Conservation (phyloP, 2,113 vertebrate species). For the Fulmarus glacialis region DNA sequence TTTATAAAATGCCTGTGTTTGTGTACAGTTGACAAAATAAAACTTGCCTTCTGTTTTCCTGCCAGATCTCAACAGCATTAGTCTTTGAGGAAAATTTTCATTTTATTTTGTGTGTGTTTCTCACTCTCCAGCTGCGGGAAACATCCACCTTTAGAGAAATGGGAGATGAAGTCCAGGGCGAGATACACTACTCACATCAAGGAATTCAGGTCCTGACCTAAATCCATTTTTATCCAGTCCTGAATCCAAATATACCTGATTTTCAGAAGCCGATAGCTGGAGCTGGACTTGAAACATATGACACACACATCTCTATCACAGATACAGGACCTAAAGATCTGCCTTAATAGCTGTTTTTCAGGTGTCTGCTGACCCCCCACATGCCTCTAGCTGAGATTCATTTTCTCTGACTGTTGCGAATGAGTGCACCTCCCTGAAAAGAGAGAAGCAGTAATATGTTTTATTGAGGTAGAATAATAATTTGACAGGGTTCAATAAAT, state of each 20-base stretch:
- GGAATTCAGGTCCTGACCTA: slow-evolving; percentile 11
- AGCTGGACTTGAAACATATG: background rate
- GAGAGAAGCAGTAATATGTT: background rate
- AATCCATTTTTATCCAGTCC: background rate
- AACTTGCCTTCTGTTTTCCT: slow-evolving; percentile 29
- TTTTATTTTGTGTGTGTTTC: background rate
- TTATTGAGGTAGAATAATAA: background rate
- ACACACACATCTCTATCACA: background rate
- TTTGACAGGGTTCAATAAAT: background rate
- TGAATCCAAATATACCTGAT: background rate
- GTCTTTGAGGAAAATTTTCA: slow-evolving; percentile 2
- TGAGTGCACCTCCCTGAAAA: background rate
- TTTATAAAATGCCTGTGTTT: slow-evolving; percentile 46
- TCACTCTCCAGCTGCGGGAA: background rate
- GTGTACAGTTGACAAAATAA: slow-evolving; percentile 42
- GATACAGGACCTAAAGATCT: background rate
- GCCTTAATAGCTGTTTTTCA: background rate
- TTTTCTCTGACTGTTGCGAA: background rate
- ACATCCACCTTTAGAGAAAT: background rate
- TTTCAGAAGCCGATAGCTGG: background rate
- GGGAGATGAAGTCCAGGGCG: background rate
- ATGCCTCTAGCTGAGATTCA: background rate
- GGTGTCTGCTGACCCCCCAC: background rate
- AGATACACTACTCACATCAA: background rate
- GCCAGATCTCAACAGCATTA: background rate